A percentile compares a stretch with the other conserved stretches of the same genome.
Conservation (phyloP, 2,888 invertebrate genomes). For the Carabus problematicus region DNA sequence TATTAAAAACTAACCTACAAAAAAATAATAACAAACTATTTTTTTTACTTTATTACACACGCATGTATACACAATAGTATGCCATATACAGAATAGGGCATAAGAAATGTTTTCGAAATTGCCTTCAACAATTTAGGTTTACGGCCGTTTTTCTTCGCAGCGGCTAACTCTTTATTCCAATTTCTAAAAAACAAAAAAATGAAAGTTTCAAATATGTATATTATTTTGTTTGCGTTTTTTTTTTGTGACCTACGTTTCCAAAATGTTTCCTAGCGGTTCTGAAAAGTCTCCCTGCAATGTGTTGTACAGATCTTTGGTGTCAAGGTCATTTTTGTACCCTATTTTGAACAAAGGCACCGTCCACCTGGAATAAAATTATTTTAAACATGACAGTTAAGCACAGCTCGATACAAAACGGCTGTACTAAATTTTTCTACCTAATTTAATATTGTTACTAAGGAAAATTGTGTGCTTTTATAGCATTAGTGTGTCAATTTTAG, state of each 20-base stretch:
- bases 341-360: constrained; percentile 68
- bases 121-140: constrained; percentile 69
- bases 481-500: no score
- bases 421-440: no score
- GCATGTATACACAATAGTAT: constrained; percentile 65
- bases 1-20: background rate
- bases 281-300: constrained; percentile 69
- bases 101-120: constrained; percentile 67
- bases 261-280: constrained; percentile 68
- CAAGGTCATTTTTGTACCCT: constrained; percentile 69
- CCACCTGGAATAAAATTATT: constrained; percentile 67
- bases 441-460: no score
- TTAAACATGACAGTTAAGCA: no score
- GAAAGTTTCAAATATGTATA: background rate
- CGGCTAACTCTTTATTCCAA: constrained; percentile 67
- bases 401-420: no score
- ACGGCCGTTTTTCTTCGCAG: constrained; percentile 60
- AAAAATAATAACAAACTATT: background rate
- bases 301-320: constrained; percentile 71
- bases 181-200: constrained; percentile 55
- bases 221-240: no score
- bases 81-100: constrained; percentile 68
- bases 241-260: constrained; percentile 67
- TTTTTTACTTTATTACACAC: constrained; percentile 65
- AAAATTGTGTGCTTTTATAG: no score